These are phyloP conservation scores for Aphaenogaster floridana DNA, from an alignment of 1,140 invertebrate species.

Conservation along the genomic window DNA sequence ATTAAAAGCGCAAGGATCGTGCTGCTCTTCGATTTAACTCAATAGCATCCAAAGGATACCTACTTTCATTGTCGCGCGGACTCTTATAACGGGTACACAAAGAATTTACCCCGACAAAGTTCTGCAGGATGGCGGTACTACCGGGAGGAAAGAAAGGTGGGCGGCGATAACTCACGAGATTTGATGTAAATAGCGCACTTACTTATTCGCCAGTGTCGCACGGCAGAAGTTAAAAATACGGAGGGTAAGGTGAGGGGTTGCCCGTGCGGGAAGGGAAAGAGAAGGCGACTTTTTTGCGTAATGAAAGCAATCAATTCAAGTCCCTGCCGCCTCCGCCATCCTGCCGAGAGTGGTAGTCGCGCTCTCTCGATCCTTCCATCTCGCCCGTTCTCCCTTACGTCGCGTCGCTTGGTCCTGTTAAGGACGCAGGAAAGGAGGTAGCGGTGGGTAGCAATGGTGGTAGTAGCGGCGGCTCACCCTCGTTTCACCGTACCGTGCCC, in stretches of 20 bases:
- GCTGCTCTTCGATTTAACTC: background rate
- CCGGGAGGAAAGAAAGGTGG: slow-evolving; percentile 33
- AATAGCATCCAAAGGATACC: background rate
- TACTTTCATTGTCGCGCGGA: slow-evolving; percentile 19
- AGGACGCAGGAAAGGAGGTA: slow-evolving; percentile 66
- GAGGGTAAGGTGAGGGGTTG: slow-evolving; percentile 72
- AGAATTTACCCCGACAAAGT: slow-evolving; percentile 60
- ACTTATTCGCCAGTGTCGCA: slow-evolving; percentile 83
- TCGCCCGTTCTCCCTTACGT: slow-evolving; percentile 64
- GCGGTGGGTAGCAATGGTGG: slow-evolving; percentile 44
- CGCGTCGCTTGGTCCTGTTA: slow-evolving; percentile 58
- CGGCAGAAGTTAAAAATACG: slow-evolving; percentile 86
- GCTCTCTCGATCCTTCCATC: slow-evolving; percentile 62
- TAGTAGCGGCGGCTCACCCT: slow-evolving; percentile 69
- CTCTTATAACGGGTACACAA: slow-evolving; percentile 52
- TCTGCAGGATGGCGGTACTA: slow-evolving; percentile 21
- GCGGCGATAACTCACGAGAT: slow-evolving; percentile 85
- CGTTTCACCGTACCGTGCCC: slow-evolving; percentile 64
- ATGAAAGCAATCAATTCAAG: slow-evolving; percentile 87
- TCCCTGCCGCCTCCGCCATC: slow-evolving; percentile 79
- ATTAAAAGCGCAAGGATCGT: background rate
- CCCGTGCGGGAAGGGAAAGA: slow-evolving; percentile 53
- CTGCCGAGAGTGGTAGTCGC: slow-evolving; percentile 68
- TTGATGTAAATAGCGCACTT: slow-evolving; percentile 86
- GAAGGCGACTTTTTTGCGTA: slow-evolving; percentile 84